Base-by-base conservation (phyloP, 2,797 vertebrate genomes). In the Tokudaia tokunoshimensis region DNA sequence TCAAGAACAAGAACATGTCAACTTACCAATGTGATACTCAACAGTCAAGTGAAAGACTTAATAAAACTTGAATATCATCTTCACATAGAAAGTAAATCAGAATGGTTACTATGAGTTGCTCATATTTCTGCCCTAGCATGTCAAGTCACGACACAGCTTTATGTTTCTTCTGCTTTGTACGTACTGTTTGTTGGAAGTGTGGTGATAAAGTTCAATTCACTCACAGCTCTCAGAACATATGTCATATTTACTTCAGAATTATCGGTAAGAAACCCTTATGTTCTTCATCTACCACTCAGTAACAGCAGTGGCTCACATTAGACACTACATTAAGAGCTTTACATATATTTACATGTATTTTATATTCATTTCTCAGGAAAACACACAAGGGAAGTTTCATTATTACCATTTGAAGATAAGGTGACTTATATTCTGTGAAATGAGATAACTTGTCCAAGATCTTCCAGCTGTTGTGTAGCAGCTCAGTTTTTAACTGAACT, bases 401-500 rank as follows among this genome's bases (percentile, higher is more conserved):
- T 94, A 52, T 84, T 19, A 70, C 1, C 9, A 34, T 50, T 74
- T 86, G 12, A 26, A 86, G 52, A 91, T 75, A 91, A 79, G 85
- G 41, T 93, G 89, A 91, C 0, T 22, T 50, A 81, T 4, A 3
- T 55, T 83, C 75, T 92, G 2, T 47, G 57, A 96, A 34, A 34
- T 55, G 82, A 92, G 83, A 80, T 94, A 94, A 92, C 13, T 86
- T 93, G 2, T 80, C 4, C 29, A 91, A 94, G 44, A 89, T 89
- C 79, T 95, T 96, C 31, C 9, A 83, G 29, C 8, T 94, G 14
- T 14, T 78, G 59, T 57, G 12, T 61, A 95, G 29, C 29, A 93
- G 74, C 10, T 19, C 4, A 29, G 11, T 90, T 83, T 37, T 92
- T 17, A 97, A 78, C 34, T 82, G 59, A 85, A 86, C 90, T 76